Evolutionary conservation across 2,113 vertebrate genomes (phyloP).

Genomic region (Thinocorus orbignyianus): DNA sequence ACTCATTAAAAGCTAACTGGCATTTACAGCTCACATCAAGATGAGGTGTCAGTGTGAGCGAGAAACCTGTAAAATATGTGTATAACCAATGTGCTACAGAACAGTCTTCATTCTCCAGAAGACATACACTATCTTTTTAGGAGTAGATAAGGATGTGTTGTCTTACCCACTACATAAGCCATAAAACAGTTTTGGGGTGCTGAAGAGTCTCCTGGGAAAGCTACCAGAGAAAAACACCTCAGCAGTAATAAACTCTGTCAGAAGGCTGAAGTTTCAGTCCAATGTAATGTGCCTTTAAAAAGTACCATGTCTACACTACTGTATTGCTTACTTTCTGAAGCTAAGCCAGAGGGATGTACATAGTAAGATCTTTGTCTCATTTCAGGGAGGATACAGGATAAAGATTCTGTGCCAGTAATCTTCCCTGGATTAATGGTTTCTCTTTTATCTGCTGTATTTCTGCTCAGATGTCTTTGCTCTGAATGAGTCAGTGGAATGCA

Average conservation of each 20-base stretch:
- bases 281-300: conserved; percentile 74
- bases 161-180: background rate
- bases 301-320: conserved; percentile 66
- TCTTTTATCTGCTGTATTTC: conserved; percentile 99
- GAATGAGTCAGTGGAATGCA: conserved; percentile 97
- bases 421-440: conserved; percentile 99
- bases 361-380: conserved; percentile 85
- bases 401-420: conserved; percentile 98
- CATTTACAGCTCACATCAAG: background rate
- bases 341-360: conserved; percentile 83
- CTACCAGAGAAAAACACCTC: background rate
- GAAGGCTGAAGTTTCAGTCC: conserved; percentile 46
- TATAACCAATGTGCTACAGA: background rate
- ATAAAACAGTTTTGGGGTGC: background rate
- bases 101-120: background rate
- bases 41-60: background rate
- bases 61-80: background rate
- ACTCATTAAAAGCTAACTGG: conserved; percentile 29
- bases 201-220: conserved; percentile 3
- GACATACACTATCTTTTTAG: background rate
- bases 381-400: conserved; percentile 89
- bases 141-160: background rate
- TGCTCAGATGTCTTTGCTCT: conserved; percentile 96
- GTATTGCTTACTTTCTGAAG: conserved; percentile 79
- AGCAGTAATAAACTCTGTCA: conserved; percentile 8